Base-by-base conservation (phyloP, 1,140 invertebrate species). In the Cyclargus thomasi region DNA sequence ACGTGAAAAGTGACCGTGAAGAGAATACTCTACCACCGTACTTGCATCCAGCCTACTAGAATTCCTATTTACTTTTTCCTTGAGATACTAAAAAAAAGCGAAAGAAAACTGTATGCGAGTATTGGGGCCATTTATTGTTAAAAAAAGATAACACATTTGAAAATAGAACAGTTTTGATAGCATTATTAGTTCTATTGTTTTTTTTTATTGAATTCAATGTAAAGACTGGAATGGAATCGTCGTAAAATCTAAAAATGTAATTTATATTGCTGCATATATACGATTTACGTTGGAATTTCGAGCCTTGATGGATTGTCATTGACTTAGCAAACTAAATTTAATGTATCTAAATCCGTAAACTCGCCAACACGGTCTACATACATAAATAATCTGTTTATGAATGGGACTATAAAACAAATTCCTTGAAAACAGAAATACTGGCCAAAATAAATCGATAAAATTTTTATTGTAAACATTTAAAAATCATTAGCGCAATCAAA, bases 281-380 rank as follows among this genome's bases (percentile, higher is more conserved):
- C 39, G 14, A 14, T 47, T 47, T 16, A 47, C 39, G 39, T 47
- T 47, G 39, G 39, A 16, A 47, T 11, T 59, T 59, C 63, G 20
- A 59, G 17, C 55, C 55, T 22, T 18, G 62, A 69, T 67, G 64
- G 71, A 53, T 74, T 70, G 73, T 74, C 73, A 74, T 73, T 77
- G 75, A 74, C 69, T 74, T 71, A 71, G 62, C 63, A 68, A 63
- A 65, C 69, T 77, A 73, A 73, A 69, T 73, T 71, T 76, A 71
- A 70, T 72, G 57, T 35, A 66, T 67, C 70, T 70, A 75, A 70
- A 71, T 70, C 67, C 47, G 63, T 69, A 36, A 53, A 64, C 63
- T 11, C 35, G 66, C 63, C 59, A 67, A 29, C 63, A 35, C 64
- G 62, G n/a, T 64, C 20, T 67, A 67, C 65, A 68, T 67, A 67